A percentile compares a stretch with the other conserved stretches of the same genome.
These are phyloP conservation scores for Cyprinodon brontotheroides DNA, from an alignment of 2,113 vertebrate species.

Conservation along the genomic window DNA sequence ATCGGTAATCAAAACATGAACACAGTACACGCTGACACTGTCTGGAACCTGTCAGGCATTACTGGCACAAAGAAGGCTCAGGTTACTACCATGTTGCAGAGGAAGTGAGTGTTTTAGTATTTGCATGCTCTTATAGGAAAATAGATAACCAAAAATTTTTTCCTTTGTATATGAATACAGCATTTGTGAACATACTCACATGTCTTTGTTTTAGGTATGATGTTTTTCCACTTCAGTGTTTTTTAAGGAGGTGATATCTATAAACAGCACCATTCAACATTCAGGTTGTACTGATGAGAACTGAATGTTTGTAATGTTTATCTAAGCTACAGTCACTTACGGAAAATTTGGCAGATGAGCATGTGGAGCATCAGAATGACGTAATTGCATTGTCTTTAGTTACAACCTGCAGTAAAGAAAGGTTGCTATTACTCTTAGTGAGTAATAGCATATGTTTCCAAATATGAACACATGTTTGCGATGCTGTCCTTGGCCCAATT, in stretches of 20 bases:
- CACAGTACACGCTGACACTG: constrained; percentile 29
- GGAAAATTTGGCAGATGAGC: not conserved
- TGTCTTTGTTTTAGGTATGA: not conserved
- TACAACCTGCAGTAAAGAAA: not conserved
- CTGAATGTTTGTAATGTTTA: constrained; percentile 26
- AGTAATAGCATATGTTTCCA: too few species aligned
- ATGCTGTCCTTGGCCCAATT: not conserved
- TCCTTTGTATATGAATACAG: not conserved
- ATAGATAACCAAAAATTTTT: not conserved
- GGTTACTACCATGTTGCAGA: constrained; percentile 48
- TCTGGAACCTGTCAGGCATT: constrained; percentile 64
- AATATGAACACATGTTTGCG: not conserved
- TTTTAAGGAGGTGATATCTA: constrained; percentile 39
- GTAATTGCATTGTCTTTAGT: not conserved
- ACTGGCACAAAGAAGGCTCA: constrained; percentile 67
- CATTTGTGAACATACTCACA: not conserved
- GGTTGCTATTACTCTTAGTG: not conserved
- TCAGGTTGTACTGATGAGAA: constrained; percentile 50
- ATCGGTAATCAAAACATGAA: constrained; percentile 44
- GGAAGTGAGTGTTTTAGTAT: constrained; percentile 37
- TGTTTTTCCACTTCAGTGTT: not conserved
- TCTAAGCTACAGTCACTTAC: constrained; percentile 8
- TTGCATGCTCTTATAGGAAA: constrained; percentile 20
- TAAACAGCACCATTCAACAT: constrained; percentile 37
- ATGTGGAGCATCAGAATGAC: not conserved